Evolutionary conservation across 2,113 vertebrate genomes (phyloP).

Genomic region (Campylomormyrus tamandua): DNA sequence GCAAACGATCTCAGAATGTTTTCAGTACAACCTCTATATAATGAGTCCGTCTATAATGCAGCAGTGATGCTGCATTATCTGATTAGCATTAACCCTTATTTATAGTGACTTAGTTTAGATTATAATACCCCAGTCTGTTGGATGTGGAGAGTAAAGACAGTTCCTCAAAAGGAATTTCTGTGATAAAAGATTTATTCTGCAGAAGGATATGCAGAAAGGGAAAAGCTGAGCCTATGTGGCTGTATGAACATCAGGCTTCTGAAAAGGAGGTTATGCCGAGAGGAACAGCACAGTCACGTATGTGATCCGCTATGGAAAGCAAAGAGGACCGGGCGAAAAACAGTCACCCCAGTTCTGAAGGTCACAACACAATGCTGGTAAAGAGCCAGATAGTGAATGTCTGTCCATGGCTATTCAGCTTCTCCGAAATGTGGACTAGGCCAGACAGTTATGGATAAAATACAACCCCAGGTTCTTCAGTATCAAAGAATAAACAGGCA

Average conservation of each 20-base stretch:
- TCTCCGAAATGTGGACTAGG: neutral
- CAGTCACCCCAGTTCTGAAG: neutral
- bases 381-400: neutral
- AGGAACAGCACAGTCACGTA: neutral
- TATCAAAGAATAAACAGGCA: neutral
- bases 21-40: neutral
- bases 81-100: neutral
- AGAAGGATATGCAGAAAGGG: neutral
- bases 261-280: neutral
- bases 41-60: neutral
- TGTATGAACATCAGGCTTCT: neutral
- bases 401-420: neutral
- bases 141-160: neutral
- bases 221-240: neutral
- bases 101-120: neutral
- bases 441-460: neutral
- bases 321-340: neutral
- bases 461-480: neutral
- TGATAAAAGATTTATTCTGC: neutral
- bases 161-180: neutral
- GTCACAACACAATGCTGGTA: neutral
- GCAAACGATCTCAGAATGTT: neutral
- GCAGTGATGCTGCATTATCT: neutral
- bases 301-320: neutral
- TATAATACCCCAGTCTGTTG: neutral